phyloP scores from a whole-genome alignment of 2,888 invertebrate genomes.

The Ecliptopera silaceata region DNA sequence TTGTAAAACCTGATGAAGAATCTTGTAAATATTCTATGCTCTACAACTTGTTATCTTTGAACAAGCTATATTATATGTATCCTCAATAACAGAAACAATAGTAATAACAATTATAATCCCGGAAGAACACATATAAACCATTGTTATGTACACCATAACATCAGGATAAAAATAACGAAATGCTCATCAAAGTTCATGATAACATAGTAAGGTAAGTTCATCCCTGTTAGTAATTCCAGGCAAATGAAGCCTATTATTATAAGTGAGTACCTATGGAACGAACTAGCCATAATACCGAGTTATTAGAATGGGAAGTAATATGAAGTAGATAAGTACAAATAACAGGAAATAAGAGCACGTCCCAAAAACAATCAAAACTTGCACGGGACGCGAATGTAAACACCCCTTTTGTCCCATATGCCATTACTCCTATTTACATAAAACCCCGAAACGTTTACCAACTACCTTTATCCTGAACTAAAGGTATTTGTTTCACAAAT shows the following conservation, averaged over 20 bases:
- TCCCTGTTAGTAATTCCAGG: conserved; percentile 17
- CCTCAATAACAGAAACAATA: too few species aligned
- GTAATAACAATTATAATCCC: too few species aligned
- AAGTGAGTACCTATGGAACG: conserved; percentile 8
- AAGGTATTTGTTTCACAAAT: conserved; percentile 37
- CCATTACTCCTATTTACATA: conserved; percentile 37
- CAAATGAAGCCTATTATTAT: conserved; percentile 6
- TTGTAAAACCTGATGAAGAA: conserved; percentile 65
- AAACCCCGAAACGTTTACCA: conserved; percentile 31
- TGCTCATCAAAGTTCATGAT: not conserved
- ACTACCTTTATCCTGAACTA: conserved; percentile 29
- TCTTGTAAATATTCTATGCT: too few species aligned
- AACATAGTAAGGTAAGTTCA: conserved; percentile 7
- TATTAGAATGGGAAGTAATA: conserved; percentile 18
- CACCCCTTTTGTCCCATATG: conserved; percentile 35
- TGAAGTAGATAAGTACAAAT: conserved; percentile 3
- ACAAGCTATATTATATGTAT: too few species aligned
- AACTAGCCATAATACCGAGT: conserved; percentile 15
- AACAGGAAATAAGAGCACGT: conserved; percentile 33
- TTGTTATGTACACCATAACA: too few species aligned
- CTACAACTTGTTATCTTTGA: not conserved
- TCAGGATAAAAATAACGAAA: not conserved
- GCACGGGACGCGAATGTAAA: conserved; percentile 32
- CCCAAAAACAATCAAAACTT: conserved; percentile 38
- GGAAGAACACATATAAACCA: too few species aligned